phyloP scores from a whole-genome alignment of 2,888 invertebrate species.

The Serrognathus titanus region DNA sequence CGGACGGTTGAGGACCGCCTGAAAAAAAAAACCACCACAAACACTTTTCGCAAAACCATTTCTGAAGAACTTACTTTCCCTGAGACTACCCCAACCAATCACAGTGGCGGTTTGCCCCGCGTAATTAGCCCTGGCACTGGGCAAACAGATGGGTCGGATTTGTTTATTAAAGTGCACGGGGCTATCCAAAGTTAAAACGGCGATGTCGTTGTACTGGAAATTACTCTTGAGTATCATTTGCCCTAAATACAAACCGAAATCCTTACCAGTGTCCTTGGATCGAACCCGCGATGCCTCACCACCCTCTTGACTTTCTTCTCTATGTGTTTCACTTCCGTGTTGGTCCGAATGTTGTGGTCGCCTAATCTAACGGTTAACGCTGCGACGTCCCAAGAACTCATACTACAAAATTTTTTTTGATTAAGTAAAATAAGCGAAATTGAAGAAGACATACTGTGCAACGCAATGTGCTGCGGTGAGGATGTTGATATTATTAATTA shows the following conservation, averaged over 20 bases:
- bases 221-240: conserved; percentile 3
- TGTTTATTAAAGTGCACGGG: conserved; percentile 69
- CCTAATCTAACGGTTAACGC: conserved; percentile 76
- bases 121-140: conserved; percentile 57
- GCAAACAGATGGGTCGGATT: conserved; percentile 77
- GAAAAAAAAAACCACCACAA: conserved; percentile 22
- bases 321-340: conserved; percentile 70
- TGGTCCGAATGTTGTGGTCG: conserved; percentile 77
- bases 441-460: conserved; percentile 66
- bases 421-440: not conserved
- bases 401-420: conserved; percentile 53
- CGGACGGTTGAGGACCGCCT: conserved; percentile 80
- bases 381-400: conserved; percentile 87
- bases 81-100: conserved; percentile 84
- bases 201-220: conserved; percentile 77
- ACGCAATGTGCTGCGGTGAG: conserved; percentile 87
- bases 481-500: conserved; percentile 75
- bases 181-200: conserved; percentile 73
- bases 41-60: not conserved
- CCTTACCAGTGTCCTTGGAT: conserved; percentile 75
- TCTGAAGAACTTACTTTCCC: conserved; percentile 62
- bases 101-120: conserved; percentile 73
- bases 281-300: conserved; percentile 81
- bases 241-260: not conserved
- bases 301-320: conserved; percentile 78